A percentile compares a stretch with the other conserved stretches of the same genome.
phyloP scores from a whole-genome alignment of 37 sponge, comb jelly and placozoan species.

The Trichoplax adhaerens region DNA sequence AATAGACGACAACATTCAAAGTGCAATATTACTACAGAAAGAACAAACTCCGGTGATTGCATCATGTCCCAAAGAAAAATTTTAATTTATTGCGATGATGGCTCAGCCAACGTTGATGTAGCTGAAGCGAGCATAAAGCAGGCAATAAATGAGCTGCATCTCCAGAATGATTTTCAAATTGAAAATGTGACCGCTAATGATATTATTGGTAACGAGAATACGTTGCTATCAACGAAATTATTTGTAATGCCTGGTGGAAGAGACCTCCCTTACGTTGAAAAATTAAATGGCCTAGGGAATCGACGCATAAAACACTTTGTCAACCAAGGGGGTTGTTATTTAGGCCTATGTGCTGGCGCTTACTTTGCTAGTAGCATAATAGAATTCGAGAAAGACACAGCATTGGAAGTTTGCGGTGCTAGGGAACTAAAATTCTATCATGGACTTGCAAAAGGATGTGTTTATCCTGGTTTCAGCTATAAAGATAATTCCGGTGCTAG shows the following conservation, averaged over 20 bases:
- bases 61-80: too few relatives aligned
- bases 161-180: constrained; percentile 1
- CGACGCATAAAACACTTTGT: constrained; percentile 42
- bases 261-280: constrained; percentile 49
- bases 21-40: too few relatives aligned
- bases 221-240: neutral
- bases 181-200: constrained; percentile 26
- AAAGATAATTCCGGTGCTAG: constrained; percentile 33
- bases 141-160: neutral
- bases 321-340: constrained; percentile 45
- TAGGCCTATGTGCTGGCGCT: constrained; percentile 79
- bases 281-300: constrained; percentile 54
- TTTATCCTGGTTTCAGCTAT: constrained; percentile 50
- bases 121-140: neutral
- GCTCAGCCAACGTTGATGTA: neutral
- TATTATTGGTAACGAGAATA: constrained; percentile 16
- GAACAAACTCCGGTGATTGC: too few relatives aligned
- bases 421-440: constrained; percentile 55
- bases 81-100: too few relatives aligned
- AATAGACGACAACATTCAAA: too few relatives aligned
- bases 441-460: constrained; percentile 44
- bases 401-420: constrained; percentile 31
- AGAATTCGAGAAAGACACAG: constrained; percentile 50
- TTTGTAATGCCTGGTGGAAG: constrained; percentile 71
- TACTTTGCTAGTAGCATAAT: constrained; percentile 48